A percentile compares a stretch with the other conserved stretches of the same genome.
phyloP scores from a whole-genome alignment of 2,888 invertebrate genomes.

The Caenorhabditis angaria region DNA sequence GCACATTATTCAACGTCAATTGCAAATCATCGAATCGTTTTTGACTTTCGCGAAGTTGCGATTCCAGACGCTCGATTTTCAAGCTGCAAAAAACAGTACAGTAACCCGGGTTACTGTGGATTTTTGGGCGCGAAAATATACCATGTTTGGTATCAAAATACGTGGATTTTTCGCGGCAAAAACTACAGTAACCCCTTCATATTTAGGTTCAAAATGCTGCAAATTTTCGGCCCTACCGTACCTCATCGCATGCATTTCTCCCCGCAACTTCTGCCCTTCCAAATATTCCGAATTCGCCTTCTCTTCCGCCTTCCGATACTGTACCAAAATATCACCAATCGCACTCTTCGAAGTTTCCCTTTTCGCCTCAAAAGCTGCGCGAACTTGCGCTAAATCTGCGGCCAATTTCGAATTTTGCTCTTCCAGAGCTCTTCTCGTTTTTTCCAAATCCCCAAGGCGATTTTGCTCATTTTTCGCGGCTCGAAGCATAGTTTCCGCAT shows the following conservation, averaged over 20 bases:
- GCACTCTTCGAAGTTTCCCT: slow-evolving; percentile 37
- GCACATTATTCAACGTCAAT: slow-evolving; percentile 15
- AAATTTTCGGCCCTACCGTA: slow-evolving; percentile 1
- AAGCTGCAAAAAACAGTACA: slow-evolving; percentile 15
- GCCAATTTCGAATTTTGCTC: slow-evolving; percentile 32
- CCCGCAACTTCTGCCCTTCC: slow-evolving; percentile 32
- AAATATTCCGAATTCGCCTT: slow-evolving; percentile 27
- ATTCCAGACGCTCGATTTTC: slow-evolving; percentile 44
- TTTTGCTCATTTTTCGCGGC: slow-evolving; percentile 46
- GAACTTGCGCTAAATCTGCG: slow-evolving; percentile 30
- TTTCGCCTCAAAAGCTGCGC: slow-evolving; percentile 39
- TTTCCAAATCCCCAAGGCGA: slow-evolving; percentile 33
- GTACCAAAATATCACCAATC: slow-evolving; percentile 30
- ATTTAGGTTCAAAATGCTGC: neutral
- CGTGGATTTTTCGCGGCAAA: too few species aligned
- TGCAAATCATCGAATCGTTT: slow-evolving; percentile 29
- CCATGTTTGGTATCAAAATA: too few species aligned
- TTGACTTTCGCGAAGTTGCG: slow-evolving; percentile 17
- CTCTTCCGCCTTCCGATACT: slow-evolving; percentile 39
- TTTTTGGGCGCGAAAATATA: too few species aligned
- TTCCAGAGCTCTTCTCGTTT: slow-evolving; percentile 26
- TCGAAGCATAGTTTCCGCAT: slow-evolving; percentile 41
- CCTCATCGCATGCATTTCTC: slow-evolving; percentile 22
- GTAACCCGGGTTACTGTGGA: too few species aligned
- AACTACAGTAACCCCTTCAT: too few species aligned